Conservation (phyloP, 2,888 invertebrate species). For the Volucella zonaria region DNA sequence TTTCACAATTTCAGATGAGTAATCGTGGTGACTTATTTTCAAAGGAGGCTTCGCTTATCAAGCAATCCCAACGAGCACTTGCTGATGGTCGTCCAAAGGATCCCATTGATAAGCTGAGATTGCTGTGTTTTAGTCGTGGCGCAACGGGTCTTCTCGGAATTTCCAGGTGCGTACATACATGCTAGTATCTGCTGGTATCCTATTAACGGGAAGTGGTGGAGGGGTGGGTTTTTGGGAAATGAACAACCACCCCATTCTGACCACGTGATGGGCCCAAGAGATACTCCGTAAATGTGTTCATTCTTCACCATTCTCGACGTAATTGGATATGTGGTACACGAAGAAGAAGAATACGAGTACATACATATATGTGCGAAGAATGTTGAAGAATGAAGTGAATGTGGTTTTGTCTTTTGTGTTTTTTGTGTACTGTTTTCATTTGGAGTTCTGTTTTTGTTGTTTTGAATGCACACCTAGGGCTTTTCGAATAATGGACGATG, state of each 20-base stretch:
- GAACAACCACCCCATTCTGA: slow-evolving; percentile 18
- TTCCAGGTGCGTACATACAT: slow-evolving; percentile 86
- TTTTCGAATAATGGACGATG: slow-evolving; percentile 96
- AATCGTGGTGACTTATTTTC: slow-evolving; percentile 76
- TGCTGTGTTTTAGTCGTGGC: slow-evolving; percentile 92
- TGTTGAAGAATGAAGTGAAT: slow-evolving; percentile 27
- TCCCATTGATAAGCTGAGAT: slow-evolving; percentile 91
- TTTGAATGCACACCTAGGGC: slow-evolving; percentile 83
- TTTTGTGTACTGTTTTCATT: slow-evolving; percentile 47
- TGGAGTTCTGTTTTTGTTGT: slow-evolving; percentile 53
- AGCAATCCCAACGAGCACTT: slow-evolving; percentile 88
- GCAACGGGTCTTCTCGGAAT: slow-evolving; percentile 94
- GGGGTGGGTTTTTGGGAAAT: not conserved
- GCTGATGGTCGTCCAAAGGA: slow-evolving; percentile 86
- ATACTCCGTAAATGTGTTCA: slow-evolving; percentile 16
- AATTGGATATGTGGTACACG: slow-evolving; percentile 51
- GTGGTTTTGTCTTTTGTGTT: slow-evolving; percentile 5
- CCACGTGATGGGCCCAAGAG: slow-evolving; percentile 10
- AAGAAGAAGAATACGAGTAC: not conserved
- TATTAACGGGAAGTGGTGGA: slow-evolving; percentile 42
- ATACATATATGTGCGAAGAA: slow-evolving; percentile 3
- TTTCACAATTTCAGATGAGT: slow-evolving; percentile 54
- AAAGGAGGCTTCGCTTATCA: slow-evolving; percentile 91
- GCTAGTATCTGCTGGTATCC: slow-evolving; percentile 18
- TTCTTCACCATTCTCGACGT: slow-evolving; percentile 53